phyloP scores from a whole-genome alignment of 2,113 vertebrate genomes.

The Muntiacus reevesi region DNA sequence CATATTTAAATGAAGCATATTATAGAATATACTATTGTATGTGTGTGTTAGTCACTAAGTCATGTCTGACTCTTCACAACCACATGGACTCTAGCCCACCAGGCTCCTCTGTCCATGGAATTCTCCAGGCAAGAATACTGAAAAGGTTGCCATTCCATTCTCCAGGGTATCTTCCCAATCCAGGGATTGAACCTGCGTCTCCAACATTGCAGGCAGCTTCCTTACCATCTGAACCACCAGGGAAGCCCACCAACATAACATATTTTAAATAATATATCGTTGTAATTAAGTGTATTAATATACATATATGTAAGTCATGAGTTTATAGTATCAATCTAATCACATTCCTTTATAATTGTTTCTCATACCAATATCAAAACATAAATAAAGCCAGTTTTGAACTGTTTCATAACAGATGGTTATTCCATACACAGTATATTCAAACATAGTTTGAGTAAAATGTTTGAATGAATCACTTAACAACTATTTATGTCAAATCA shows the following conservation, averaged over 20 bases:
- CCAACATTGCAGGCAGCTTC: neutral
- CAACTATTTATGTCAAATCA: neutral
- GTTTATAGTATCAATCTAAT: neutral
- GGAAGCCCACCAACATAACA: neutral
- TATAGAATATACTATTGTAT: neutral
- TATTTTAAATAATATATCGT: neutral
- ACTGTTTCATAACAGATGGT: neutral
- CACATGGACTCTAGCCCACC: rapidly evolving
- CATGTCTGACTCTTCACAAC: neutral
- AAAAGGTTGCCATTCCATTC: neutral
- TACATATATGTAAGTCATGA: neutral
- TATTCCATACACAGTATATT: neutral
- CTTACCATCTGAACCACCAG: neutral
- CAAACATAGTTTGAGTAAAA: neutral
- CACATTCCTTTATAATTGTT: neutral
- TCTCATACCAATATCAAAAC: neutral
- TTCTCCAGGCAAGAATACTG: neutral
- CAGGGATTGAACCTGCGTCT: neutral
- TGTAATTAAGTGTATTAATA: neutral
- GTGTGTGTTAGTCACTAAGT: neutral
- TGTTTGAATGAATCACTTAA: neutral
- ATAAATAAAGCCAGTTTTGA: neutral
- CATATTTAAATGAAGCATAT: neutral
- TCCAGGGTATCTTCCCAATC: neutral
- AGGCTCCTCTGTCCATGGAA: neutral